Evolutionary conservation across 1,140 invertebrate genomes (phyloP).

Genomic region (Leptonema lineaticorne): DNA sequence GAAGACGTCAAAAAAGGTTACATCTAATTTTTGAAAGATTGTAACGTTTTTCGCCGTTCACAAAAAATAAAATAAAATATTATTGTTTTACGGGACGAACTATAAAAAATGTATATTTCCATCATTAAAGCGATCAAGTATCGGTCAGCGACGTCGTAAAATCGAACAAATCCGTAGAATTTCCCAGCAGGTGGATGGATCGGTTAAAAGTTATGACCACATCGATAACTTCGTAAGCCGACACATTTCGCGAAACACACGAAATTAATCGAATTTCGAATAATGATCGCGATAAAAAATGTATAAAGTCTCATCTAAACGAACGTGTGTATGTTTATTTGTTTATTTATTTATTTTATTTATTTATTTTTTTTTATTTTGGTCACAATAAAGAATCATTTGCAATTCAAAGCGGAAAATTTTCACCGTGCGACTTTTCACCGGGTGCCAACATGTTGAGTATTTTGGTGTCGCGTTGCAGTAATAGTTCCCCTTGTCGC

Average conservation of each 20-base stretch:
- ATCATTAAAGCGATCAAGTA: slow-evolving; percentile 20
- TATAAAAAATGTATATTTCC: too few species aligned
- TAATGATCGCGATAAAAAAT: too few species aligned
- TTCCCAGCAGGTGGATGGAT: slow-evolving; percentile 30
- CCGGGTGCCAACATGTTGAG: neutral
- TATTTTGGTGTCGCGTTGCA: neutral
- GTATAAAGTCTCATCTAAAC: neutral
- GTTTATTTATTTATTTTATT: too few species aligned
- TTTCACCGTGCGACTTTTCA: neutral
- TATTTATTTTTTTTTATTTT: too few species aligned
- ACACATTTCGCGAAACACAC: neutral
- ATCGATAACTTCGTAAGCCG: slow-evolving; percentile 14
- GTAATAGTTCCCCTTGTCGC: too few species aligned
- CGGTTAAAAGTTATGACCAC: slow-evolving; percentile 27
- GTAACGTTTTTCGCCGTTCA: too few species aligned
- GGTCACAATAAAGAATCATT: too few species aligned
- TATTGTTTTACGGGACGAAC: too few species aligned
- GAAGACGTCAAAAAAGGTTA: too few species aligned
- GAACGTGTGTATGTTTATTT: too few species aligned
- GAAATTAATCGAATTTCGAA: neutral
- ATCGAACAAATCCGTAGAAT: neutral
- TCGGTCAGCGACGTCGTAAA: slow-evolving; percentile 11
- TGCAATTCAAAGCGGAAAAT: slow-evolving; percentile 25
- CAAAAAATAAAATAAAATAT: too few species aligned
- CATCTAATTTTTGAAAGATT: too few species aligned